Evolutionary conservation across 2,888 invertebrate genomes (phyloP).

Genomic region (Orthonychiurus folsomi): DNA sequence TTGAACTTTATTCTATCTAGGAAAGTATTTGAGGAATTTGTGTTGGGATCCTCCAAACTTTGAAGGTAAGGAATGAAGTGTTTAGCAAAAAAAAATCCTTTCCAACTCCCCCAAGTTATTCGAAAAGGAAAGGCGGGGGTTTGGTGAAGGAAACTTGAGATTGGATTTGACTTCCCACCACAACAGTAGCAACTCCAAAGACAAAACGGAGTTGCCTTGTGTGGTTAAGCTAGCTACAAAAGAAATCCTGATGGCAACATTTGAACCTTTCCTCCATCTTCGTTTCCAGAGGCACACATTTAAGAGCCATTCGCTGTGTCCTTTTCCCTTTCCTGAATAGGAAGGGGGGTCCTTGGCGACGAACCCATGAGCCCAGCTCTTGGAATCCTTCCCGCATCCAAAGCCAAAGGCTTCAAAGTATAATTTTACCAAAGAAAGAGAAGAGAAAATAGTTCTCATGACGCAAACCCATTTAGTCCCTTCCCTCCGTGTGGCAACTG

Average conservation of each 20-base stretch:
- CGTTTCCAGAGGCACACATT: neutral
- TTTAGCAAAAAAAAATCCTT: neutral
- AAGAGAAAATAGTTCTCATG: slow-evolving; percentile 16
- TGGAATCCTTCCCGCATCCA: neutral
- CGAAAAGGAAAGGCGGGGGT: too few species aligned
- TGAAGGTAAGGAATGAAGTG: too few species aligned
- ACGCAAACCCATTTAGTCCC: slow-evolving; percentile 25
- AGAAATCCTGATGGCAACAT: slow-evolving; percentile 22
- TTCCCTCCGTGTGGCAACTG: slow-evolving; percentile 21
- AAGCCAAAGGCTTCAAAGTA: neutral
- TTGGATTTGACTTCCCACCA: too few species aligned
- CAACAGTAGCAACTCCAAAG: neutral
- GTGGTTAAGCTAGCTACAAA: slow-evolving; percentile 16
- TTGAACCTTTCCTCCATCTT: slow-evolving; percentile 5
- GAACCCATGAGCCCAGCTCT: neutral
- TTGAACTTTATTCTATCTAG: neutral
- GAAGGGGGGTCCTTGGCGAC: neutral
- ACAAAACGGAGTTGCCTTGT: neutral
- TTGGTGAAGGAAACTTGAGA: too few species aligned
- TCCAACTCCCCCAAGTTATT: too few species aligned
- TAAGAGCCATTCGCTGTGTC: neutral
- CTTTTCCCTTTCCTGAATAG: neutral
- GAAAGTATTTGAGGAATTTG: neutral
- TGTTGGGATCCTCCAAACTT: neutral
- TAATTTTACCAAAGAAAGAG: neutral